Conservation (phyloP, 2,797 vertebrate genomes). For the Alfaro cultratus region DNA sequence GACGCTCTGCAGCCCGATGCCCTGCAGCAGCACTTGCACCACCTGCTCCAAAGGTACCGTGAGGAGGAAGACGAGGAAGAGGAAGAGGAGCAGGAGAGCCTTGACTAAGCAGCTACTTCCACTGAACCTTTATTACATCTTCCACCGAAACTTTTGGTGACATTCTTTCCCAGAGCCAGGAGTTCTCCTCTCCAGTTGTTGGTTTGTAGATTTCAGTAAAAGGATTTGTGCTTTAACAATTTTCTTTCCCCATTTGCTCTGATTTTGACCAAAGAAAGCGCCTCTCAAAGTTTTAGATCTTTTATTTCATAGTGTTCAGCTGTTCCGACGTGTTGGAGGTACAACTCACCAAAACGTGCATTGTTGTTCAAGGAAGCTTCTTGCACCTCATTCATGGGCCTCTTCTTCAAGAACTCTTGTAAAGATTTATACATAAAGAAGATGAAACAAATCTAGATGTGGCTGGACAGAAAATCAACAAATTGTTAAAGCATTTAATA, state of each 20-base stretch:
- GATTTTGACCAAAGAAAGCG: conserved; percentile 96
- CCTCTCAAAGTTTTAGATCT: conserved; percentile 59
- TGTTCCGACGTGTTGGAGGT: conserved; percentile 57
- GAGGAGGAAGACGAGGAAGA: conserved; percentile 39
- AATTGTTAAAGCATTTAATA: conserved; percentile 69
- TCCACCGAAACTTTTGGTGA: conserved; percentile 36
- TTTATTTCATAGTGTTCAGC: conserved; percentile 30
- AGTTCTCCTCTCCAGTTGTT: conserved; percentile 29
- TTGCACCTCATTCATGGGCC: conserved; percentile 78
- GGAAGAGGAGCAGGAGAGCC: conserved; percentile 62
- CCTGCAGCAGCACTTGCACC: conserved; percentile 91
- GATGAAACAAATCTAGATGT: conserved; percentile 65
- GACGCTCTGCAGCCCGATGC: conserved; percentile 85
- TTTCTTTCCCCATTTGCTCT: conserved; percentile 68
- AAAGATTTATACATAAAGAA: conserved; percentile 84
- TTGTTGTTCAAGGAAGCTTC: conserved; percentile 22
- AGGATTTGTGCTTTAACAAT: conserved; percentile 44
- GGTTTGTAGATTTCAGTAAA: conserved; percentile 42
- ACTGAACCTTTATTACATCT: conserved; percentile 14
- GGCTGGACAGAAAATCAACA: conserved; percentile 43
- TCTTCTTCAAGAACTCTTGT: conserved; percentile 80
- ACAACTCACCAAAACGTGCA: conserved; percentile 20
- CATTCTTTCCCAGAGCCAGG: conserved; percentile 20
- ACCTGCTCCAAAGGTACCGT: conserved; percentile 90
- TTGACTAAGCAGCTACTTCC: conserved; percentile 56